Percentiles rank a stretch among this genome's conserved stretches.
Evolutionary conservation across 2,888 invertebrate species (phyloP).

Genomic region (Orthonychiurus folsomi): DNA sequence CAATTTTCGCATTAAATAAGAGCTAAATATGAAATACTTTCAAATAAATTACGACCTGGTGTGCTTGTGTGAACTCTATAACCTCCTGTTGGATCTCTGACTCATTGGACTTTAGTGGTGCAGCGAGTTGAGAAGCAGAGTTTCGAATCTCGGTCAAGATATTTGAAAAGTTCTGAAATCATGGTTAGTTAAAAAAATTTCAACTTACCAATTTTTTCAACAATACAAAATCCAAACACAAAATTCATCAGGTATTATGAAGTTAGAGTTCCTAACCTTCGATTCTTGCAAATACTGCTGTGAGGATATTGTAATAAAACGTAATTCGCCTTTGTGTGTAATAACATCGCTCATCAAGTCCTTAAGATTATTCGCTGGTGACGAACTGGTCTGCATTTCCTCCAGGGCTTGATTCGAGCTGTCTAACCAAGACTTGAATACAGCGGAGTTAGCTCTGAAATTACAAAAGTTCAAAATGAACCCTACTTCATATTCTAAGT

Average conservation of each 20-base stretch:
- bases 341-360: background rate
- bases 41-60: background rate
- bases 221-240: background rate
- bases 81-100: background rate
- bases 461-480: no score
- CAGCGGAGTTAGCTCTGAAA: background rate
- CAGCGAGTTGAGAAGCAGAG: background rate
- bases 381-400: background rate
- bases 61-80: no score
- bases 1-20: no score
- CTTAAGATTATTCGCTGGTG: background rate
- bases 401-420: background rate
- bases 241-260: no score
- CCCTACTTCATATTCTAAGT: no score
- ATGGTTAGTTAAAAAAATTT: no score
- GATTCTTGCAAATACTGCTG: background rate
- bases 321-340: background rate
- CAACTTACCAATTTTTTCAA: background rate
- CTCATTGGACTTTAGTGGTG: background rate
- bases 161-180: background rate
- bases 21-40: no score
- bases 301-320: background rate
- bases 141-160: background rate
- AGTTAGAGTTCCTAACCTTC: background rate
- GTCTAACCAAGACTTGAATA: background rate